Percentiles rank a stretch among this genome's conserved stretches.
Conservation (phyloP, 2,888 invertebrate species). For the Protophormia terraenovae region DNA sequence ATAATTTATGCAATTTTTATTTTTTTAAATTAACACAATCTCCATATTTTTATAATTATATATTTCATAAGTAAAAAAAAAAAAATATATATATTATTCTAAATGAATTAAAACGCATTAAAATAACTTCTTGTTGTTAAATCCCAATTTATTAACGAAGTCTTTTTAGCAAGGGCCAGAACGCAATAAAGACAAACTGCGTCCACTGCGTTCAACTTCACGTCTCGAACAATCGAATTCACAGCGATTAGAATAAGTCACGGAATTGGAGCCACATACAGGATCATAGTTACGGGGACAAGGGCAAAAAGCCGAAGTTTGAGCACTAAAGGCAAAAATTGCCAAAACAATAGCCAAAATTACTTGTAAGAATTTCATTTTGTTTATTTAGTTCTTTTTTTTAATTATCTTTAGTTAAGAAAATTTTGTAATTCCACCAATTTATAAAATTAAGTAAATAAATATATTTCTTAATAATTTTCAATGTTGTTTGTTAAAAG, state of each 20-base stretch:
- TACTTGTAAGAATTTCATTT: slow-evolving; percentile 72
- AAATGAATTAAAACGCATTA: background rate
- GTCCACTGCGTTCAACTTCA: slow-evolving; percentile 72
- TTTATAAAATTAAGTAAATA: background rate
- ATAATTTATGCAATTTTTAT: too few species aligned
- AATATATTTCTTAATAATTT: background rate
- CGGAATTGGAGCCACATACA: slow-evolving; percentile 74
- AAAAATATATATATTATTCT: too few species aligned
- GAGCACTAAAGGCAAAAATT: slow-evolving; percentile 52
- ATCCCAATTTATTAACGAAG: background rate
- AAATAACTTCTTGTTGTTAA: background rate
- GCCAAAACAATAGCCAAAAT: slow-evolving; percentile 67
- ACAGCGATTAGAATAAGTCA: slow-evolving; percentile 76
- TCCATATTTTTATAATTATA: too few species aligned
- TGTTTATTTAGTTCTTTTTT: background rate
- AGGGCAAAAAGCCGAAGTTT: slow-evolving; percentile 71
- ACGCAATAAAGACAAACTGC: slow-evolving; percentile 72
- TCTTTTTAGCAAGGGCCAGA: slow-evolving; percentile 72
- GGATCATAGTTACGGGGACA: slow-evolving; percentile 76
- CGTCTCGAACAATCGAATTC: slow-evolving; percentile 73
- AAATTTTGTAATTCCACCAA: background rate
- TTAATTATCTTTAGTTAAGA: background rate
- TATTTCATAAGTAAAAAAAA: too few species aligned
- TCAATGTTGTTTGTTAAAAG: slow-evolving; percentile 68
- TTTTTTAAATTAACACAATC: too few species aligned